Base-by-base conservation (phyloP, 2,113 vertebrate genomes). In the Macroglossus sobrinus region DNA sequence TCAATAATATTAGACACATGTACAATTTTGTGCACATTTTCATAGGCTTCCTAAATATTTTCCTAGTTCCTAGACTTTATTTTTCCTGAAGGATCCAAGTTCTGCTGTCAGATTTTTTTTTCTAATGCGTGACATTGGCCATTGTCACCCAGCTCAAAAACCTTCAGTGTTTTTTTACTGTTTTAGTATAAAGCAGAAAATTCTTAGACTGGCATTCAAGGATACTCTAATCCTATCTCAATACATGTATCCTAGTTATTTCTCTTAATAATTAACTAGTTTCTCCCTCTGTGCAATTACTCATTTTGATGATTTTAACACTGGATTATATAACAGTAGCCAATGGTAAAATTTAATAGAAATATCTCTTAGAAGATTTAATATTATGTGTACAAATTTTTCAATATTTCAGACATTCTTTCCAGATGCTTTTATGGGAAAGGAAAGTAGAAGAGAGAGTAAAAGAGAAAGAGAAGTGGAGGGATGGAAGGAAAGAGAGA, bases 141-240 rank as follows among this genome's bases (percentile, higher is more conserved):
- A 33, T 18, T 84, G 88, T 90, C 81, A 91, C 16, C 2, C 12
- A 78, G 59, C 45, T 96, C 87, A 43, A 43, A 92, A 87, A 9
- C 16, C 40, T 88, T 61, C 35, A 26, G 2, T 63, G 45, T 2
- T 13, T 24, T 96, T 18, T 61, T 68, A 19, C 24, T 53, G 15
- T 19, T 68, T 91, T 94, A 40, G 26, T 76, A 80, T 64, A 64
- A 91, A 66, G 21, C 55, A n/a, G 16, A 86, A 81, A 92, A 78
- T 14, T 72, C 66, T 90, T 88, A 78, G 45, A 28, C 26, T 80
- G 59, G 9, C 14, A 91, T 35, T 86, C 15, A 81, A 84, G 28
- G 13, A 59, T 18, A 7, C 2, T 45, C 50, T 47, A 26, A 5
- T 55, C 7, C 15, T 33, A 9, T 11, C 12, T 14, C 0, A 33